These are phyloP conservation scores for Myathropa florea DNA, from an alignment of 2,888 invertebrate genomes.

Conservation along the genomic window DNA sequence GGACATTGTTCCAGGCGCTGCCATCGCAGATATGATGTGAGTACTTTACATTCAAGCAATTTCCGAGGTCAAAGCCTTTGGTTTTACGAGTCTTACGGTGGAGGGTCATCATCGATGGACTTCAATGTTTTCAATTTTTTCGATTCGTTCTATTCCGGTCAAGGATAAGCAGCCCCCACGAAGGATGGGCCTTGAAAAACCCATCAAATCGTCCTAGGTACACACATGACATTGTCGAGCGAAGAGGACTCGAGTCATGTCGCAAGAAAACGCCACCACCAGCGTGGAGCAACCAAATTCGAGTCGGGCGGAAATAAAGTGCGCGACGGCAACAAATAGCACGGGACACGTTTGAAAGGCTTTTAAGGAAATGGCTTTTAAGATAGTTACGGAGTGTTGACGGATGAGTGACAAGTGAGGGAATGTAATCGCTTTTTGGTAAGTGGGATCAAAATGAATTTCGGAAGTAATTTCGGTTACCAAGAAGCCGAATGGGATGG, in stretches of 20 bases:
- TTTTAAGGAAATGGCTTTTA: constrained; percentile 57
- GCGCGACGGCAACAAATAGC: constrained; percentile 36
- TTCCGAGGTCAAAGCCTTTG: constrained; percentile 25
- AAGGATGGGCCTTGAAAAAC: constrained; percentile 46
- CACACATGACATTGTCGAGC: background rate
- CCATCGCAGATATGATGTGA: constrained; percentile 36
- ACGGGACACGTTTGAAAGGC: constrained; percentile 55
- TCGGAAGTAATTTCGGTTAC: constrained; percentile 35
- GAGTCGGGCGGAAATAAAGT: background rate
- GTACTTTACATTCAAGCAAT: constrained; percentile 26
- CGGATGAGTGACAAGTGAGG: constrained; percentile 58
- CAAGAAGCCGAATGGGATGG: no score
- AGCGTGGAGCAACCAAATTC: background rate
- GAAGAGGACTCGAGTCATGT: background rate
- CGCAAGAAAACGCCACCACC: background rate
- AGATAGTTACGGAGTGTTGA: constrained; percentile 37
- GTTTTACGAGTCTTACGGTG: constrained; percentile 60
- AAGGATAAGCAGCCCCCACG: constrained; percentile 55
- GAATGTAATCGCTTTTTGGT: constrained; percentile 40
- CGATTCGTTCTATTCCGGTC: no score
- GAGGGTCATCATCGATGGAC: constrained; percentile 61
- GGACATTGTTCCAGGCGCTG: constrained; percentile 31
- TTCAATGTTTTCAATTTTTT: constrained; percentile 1
- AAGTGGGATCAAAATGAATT: constrained; percentile 51
- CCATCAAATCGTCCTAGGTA: constrained; percentile 36